Conservation (phyloP, 2,113 vertebrate genomes). For the Mus musculus region GRCm39 chr8:108997501-108998000, state of each 20-base stretch:
- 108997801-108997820: background rate
- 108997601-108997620: background rate
- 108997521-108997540: too few species aligned
- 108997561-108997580: background rate
- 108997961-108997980: slow-evolving; percentile 6
- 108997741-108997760: background rate
- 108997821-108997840: background rate
- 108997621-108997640: background rate
- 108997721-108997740: background rate
- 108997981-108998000: background rate
- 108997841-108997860: background rate
- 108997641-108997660: background rate
- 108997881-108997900: background rate
- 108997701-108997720: too few species aligned
- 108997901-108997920: background rate
- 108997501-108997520: background rate
- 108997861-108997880: background rate
- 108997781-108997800: background rate
- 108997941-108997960: slow-evolving; percentile 21
- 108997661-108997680: background rate
- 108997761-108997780: background rate
- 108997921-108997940: background rate
- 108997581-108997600: too few species aligned
- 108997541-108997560: background rate
- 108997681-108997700: background rate